Conservation (phyloP, 2,113 vertebrate genomes). For the Oryzias woworae region DNA sequence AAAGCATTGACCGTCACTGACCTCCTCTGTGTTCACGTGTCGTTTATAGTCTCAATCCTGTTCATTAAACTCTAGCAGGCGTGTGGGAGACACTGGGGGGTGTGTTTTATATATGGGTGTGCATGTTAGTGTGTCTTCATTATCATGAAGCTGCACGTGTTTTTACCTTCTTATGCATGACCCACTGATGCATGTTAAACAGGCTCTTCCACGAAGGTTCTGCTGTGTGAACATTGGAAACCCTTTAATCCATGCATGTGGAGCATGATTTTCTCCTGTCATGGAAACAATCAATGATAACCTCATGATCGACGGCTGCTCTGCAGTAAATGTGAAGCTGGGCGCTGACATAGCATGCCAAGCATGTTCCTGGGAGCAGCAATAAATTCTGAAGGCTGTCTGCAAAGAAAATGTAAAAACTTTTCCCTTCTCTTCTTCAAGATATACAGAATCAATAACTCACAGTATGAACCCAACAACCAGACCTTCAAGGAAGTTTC, state of each 20-base stretch:
- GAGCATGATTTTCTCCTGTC: neutral
- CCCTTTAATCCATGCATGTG: constrained; percentile 8
- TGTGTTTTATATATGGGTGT: constrained; percentile 1
- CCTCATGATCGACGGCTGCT: constrained; percentile 13
- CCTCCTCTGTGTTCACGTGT: no score
- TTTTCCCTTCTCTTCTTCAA: neutral
- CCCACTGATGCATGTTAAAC: constrained; percentile 10
- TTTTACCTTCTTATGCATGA: constrained; percentile 1
- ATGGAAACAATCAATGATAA: constrained; percentile 23
- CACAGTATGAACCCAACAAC: no score
- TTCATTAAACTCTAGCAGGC: no score
- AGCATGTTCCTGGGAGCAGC: neutral
- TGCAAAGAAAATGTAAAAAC: neutral
- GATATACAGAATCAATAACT: no score
- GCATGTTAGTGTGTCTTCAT: neutral
- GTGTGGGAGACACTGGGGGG: no score
- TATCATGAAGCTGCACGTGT: constrained; percentile 4
- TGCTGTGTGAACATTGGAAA: constrained; percentile 11
- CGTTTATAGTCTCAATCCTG: no score
- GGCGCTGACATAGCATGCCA: constrained; percentile 9
- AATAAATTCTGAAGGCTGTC: neutral
- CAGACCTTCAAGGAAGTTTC: no score
- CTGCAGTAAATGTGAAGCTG: constrained; percentile 9
- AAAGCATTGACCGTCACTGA: no score
- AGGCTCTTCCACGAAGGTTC: no score